Base-by-base conservation (phyloP, 2,888 invertebrate genomes). In the Muschampia plurimacula region DNA sequence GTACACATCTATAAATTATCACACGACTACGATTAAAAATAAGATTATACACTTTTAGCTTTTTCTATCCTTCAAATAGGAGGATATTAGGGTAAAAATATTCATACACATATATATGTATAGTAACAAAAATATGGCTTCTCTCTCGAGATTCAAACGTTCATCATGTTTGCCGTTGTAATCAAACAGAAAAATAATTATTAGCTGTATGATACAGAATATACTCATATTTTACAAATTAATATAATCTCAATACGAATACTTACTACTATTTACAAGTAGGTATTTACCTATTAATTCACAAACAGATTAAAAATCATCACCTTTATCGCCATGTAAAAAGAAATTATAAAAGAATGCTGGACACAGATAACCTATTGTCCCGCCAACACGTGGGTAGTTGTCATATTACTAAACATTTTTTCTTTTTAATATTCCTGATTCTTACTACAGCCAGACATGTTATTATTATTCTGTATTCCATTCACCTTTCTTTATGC, bases 391-490 rank as follows among this genome's bases (percentile, higher is more conserved):
- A 93, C 91, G 91, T 92, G 91, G 86, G 86, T 86, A 89, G 89
- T 90, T 89, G 89, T 90, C 90, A 89, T 89, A 89, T 88, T 86
- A 86, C 78, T 75, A 82, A 85, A 87, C 84, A 82, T 83, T 87
- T 88, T 83, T 89, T 83, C 87, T 85, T 85, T 84, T 86, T 83
- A 84, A 86, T 83, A 84, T 85, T 86, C 82, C 79, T 78, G 80
- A 84, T 89, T 88, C 88, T 82, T 79, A 80, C 84, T 86, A 86
- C 89, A 86, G 88, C 87, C 87, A 89, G 88, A 89, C 89, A 86
- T 85, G 86, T 89, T 85, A 90, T 93, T 93, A 91, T 91, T 93
- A 92, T 93, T 89, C 92, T 73, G 81, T 82, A 81, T 86, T 84
- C 86, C 90, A 92, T 93, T 92, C 93, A 93, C 86, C 87, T 91